Percentiles rank a stretch among this genome's conserved stretches.
These are phyloP conservation scores for Cylas formicarius DNA, from an alignment of 1,140 invertebrate genomes.

Conservation along the genomic window DNA sequence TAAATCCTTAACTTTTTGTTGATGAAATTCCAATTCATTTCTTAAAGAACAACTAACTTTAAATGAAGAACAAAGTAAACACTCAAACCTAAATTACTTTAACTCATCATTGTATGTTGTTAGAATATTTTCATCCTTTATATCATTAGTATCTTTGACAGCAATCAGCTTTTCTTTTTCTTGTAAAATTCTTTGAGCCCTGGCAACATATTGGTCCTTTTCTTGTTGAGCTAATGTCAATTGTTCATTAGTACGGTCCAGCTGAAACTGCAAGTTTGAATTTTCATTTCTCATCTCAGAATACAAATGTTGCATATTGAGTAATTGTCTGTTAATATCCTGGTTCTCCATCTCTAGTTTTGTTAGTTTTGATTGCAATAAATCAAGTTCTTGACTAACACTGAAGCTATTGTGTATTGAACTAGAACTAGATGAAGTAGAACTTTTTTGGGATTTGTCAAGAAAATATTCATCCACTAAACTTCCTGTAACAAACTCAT, in stretches of 20 bases:
- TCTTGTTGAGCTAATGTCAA: conserved; percentile 52
- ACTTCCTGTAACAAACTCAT: conserved; percentile 8
- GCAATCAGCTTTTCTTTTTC: conserved; percentile 69
- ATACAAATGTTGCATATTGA: conserved; percentile 40
- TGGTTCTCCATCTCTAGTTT: conserved; percentile 42
- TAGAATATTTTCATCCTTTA: conserved; percentile 23
- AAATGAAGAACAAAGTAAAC: background rate
- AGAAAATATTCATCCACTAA: conserved; percentile 7
- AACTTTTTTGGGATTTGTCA: conserved; percentile 12
- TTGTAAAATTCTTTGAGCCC: conserved; percentile 66
- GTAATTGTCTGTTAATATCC: conserved; percentile 42
- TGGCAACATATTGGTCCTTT: conserved; percentile 60
- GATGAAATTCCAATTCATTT: conserved; percentile 55
- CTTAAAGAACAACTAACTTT: conserved; percentile 27
- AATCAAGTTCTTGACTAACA: conserved; percentile 29
- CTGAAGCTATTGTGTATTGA: conserved; percentile 25
- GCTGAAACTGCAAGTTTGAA: conserved; percentile 31
- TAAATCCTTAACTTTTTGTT: conserved; percentile 53
- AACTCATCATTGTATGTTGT: conserved; percentile 32
- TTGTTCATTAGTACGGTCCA: conserved; percentile 52
- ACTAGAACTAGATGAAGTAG: conserved; percentile 15
- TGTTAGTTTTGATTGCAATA: conserved; percentile 36
- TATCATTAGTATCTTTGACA: conserved; percentile 26
- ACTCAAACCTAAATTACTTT: conserved; percentile 26
- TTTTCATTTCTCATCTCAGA: conserved; percentile 34